A percentile compares a stretch with the other conserved stretches of the same genome.
These are phyloP conservation scores for Campoletis raptor DNA, from an alignment of 2,888 invertebrate species.

Conservation along the genomic window DNA sequence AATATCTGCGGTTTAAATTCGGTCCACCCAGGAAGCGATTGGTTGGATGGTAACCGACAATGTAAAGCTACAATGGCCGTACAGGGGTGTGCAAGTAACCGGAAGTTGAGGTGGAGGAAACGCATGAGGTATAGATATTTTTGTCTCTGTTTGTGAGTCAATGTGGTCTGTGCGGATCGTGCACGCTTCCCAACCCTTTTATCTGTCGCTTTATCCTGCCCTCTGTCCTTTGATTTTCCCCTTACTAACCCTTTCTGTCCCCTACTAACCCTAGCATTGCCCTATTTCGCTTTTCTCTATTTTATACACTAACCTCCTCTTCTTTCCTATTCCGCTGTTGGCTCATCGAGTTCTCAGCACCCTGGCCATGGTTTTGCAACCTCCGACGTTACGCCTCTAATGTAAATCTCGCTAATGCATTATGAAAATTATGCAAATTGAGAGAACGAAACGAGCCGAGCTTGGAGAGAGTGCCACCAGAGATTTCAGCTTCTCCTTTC, in stretches of 20 bases:
- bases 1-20: conserved; percentile 57
- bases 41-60: conserved; percentile 15
- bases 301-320: conserved; percentile 1
- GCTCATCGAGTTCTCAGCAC: conserved; percentile 50
- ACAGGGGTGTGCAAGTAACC: conserved; percentile 20
- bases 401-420: conserved; percentile 79
- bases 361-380: conserved; percentile 63
- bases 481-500: conserved; percentile 52
- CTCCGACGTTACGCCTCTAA: conserved; percentile 67
- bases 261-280: background rate
- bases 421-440: conserved; percentile 81
- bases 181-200: conserved; percentile 42
- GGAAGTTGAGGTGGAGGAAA: conserved; percentile 35
- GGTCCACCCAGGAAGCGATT: conserved; percentile 44
- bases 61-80: conserved; percentile 28
- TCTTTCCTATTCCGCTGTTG: conserved; percentile 41
- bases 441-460: conserved; percentile 56
- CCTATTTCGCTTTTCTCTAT: background rate
- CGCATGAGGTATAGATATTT: conserved; percentile 30
- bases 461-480: conserved; percentile 47
- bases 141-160: background rate
- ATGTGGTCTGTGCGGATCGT: conserved; percentile 17
- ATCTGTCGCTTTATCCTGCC: conserved; percentile 40
- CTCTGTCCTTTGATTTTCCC: background rate
- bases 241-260: background rate